These are phyloP conservation scores for Neodontobutis hainanensis DNA, from an alignment of 2,113 vertebrate genomes.

Conservation along the genomic window DNA sequence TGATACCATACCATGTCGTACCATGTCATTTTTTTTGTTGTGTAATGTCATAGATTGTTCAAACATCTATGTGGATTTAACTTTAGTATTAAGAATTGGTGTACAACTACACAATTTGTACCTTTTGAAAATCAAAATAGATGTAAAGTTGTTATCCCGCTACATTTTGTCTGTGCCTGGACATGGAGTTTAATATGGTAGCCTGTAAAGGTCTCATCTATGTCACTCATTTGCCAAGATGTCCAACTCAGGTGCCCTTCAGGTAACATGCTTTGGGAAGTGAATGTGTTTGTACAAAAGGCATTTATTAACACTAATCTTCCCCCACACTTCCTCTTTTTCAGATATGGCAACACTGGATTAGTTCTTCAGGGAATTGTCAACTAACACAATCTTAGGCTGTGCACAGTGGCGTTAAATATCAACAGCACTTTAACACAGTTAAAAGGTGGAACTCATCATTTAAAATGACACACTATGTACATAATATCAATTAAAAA, in stretches of 20 bases:
- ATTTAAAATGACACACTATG: not conserved
- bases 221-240: slow-evolving; percentile 68
- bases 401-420: slow-evolving; percentile 59
- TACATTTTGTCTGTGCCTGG: slow-evolving; percentile 1
- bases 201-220: not conserved
- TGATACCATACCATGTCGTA: not conserved
- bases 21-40: not conserved
- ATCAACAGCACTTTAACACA: slow-evolving; percentile 62
- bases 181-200: not conserved
- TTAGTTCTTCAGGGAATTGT: slow-evolving; percentile 66
- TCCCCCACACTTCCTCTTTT: slow-evolving; percentile 60
- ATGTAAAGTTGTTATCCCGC: not conserved
- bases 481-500: too few relatives aligned
- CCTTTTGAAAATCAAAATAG: too few relatives aligned
- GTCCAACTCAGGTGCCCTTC: slow-evolving; percentile 24
- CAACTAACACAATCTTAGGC: slow-evolving; percentile 49
- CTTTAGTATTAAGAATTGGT: too few relatives aligned
- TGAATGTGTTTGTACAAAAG: slow-evolving; percentile 71
- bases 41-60: not conserved
- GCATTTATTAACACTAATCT: slow-evolving; percentile 75
- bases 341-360: slow-evolving; percentile 48
- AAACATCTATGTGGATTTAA: not conserved
- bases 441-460: slow-evolving; percentile 30
- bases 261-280: slow-evolving; percentile 46
- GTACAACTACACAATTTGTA: too few relatives aligned